These are phyloP conservation scores for Leptinotarsa defecta DNA, from an alignment of 1,140 invertebrate genomes.

Conservation along the genomic window DNA sequence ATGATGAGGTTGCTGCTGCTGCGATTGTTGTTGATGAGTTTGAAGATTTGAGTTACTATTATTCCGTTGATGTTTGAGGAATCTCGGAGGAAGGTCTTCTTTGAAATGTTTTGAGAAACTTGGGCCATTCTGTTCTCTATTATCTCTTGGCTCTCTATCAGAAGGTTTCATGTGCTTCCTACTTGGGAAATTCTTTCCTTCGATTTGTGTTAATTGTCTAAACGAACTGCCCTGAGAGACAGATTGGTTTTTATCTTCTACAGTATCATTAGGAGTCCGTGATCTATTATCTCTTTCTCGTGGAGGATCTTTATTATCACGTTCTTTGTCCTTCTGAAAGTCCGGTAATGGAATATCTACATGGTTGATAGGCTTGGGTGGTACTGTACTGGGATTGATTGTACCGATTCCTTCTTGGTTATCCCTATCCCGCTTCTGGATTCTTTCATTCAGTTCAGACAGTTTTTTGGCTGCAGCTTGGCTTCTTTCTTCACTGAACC, in stretches of 20 bases:
- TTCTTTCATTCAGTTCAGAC: slow-evolving; percentile 66
- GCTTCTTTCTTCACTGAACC: slow-evolving; percentile 65
- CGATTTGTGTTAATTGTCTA: slow-evolving; percentile 56
- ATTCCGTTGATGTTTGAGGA: slow-evolving; percentile 68
- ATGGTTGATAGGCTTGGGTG: slow-evolving; percentile 56
- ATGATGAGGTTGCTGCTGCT: slow-evolving; percentile 14
- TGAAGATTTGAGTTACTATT: slow-evolving; percentile 39
- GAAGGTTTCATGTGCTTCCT: slow-evolving; percentile 55
- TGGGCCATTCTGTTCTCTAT: slow-evolving; percentile 50
- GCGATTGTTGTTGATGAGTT: slow-evolving; percentile 18
- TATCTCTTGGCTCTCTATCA: slow-evolving; percentile 50
- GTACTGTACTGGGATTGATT: slow-evolving; percentile 50
- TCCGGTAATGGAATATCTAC: slow-evolving; percentile 61
- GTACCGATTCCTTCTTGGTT: slow-evolving; percentile 54
- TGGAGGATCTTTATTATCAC: slow-evolving; percentile 32
- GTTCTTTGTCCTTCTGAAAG: slow-evolving; percentile 62
- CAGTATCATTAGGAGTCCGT: slow-evolving; percentile 39
- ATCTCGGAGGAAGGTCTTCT: slow-evolving; percentile 81
- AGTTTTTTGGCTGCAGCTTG: slow-evolving; percentile 62
- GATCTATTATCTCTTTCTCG: slow-evolving; percentile 31
- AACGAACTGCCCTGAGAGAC: slow-evolving; percentile 45
- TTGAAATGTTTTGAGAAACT: slow-evolving; percentile 75
- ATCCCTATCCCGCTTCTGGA: slow-evolving; percentile 58
- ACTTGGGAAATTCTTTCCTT: slow-evolving; percentile 53
- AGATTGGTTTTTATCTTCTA: slow-evolving; percentile 36